A percentile compares a stretch with the other conserved stretches of the same genome.
Conservation (phyloP, 2,797 vertebrate genomes). For the Eurystomus glaucurus region DNA sequence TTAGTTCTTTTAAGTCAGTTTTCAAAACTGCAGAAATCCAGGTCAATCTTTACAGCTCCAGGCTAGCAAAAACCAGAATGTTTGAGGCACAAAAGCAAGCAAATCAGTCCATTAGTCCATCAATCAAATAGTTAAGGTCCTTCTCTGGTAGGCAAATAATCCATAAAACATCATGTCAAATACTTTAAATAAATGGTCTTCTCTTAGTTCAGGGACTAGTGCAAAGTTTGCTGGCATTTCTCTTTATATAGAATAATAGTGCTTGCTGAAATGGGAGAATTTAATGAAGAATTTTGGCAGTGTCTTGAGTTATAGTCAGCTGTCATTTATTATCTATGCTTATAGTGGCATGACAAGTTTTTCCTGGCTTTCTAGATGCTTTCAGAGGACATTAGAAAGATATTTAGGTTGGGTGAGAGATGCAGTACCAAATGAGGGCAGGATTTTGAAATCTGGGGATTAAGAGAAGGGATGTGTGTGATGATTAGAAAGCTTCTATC, state of each 20-base stretch:
- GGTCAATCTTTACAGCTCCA: background rate
- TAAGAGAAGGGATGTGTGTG: background rate
- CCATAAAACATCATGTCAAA: background rate
- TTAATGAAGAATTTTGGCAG: slow-evolving; percentile 2
- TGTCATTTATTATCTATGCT: background rate
- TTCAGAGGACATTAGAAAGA: background rate
- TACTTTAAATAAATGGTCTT: background rate
- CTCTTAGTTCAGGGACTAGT: background rate
- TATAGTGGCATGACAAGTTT: background rate
- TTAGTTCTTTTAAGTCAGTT: background rate
- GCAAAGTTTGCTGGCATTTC: background rate
- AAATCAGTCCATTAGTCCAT: background rate
- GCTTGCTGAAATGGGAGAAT: background rate
- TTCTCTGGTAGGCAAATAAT: background rate
- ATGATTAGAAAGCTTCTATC: background rate
- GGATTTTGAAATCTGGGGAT: background rate
- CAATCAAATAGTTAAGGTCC: background rate
- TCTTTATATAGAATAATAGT: background rate
- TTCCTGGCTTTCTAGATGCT: background rate
- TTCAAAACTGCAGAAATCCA: background rate
- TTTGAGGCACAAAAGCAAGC: background rate
- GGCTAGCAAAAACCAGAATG: background rate
- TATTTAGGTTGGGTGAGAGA: background rate
- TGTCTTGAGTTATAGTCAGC: background rate
- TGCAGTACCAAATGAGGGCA: background rate